Evolutionary conservation across 2,113 vertebrate genomes (phyloP), one percentile per base, ranked within the genome.

Genomic region (Anguilla rostrata): DNA sequence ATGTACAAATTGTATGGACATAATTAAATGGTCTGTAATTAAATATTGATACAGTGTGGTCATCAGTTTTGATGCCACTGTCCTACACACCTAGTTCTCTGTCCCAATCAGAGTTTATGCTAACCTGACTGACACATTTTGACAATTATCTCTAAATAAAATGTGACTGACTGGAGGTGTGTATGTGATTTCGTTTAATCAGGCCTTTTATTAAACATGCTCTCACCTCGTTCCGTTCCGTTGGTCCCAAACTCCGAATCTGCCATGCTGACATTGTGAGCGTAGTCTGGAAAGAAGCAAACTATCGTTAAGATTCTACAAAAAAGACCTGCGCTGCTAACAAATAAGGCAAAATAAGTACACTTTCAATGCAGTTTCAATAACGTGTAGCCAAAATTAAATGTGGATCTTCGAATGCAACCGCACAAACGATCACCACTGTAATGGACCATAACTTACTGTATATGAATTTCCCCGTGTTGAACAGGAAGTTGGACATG

Each of bases 401-500:
- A 75, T 12, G 2, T 34, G 75, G 7, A 53, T 53, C 49, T 46
- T 46, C 5, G 43, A 46, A 46, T 8, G 8, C 43, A 46, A 46
- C 43, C 8, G 12, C 49, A 11, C 49, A 53, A 53, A 53, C 49
- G 8, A 12, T 53, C 12, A 3, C 39, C 15, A 18, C 34, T 15
- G 41, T n/a, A 20, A 83, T 40, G n/a, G 41, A 26, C 39, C 9
- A 83, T 85, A 49, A 97, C 98, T 97, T 95, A 99, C 98, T 98
- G 93, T 97, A 98, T 92, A 99, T 97, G 90, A 98, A 99, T 91
- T 96, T 96, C 40, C 98, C 98, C 0, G 97, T 98, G 91, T 99
- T 99, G 92, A 94, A 99, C 49, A 99, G 95, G 89, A 99, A 99
- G 93, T 99, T 99, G 88, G 98, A 98, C 98, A 99, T 99, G 85